A percentile compares a stretch with the other conserved stretches of the same genome.
Evolutionary conservation across 92 coral and sea anemone genomes (phyloP).

Genomic region (Scolanthus callimorphus): DNA sequence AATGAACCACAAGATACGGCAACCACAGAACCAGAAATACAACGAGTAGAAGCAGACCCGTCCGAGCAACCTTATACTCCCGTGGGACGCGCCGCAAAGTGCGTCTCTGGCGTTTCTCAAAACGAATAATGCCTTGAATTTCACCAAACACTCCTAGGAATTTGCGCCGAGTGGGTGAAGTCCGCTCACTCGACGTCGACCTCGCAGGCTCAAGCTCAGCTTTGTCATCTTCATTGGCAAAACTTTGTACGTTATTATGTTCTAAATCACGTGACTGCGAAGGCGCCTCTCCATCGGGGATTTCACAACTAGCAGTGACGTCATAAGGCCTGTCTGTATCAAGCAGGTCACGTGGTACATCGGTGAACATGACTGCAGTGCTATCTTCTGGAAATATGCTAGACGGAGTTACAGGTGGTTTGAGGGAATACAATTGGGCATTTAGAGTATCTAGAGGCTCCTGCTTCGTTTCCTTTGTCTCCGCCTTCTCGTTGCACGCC

Average conservation of each 20-base stretch:
- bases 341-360: background rate
- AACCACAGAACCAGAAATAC: slow-evolving; percentile 74
- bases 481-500: background rate
- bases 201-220: background rate
- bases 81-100: slow-evolving; percentile 32
- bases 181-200: background rate
- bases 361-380: background rate
- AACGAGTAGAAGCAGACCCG: slow-evolving; percentile 67
- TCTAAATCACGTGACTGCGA: background rate
- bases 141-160: background rate
- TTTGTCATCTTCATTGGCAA: background rate
- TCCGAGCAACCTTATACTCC: slow-evolving; percentile 83
- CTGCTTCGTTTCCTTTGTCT: background rate
- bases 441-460: background rate
- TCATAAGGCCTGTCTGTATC: no score
- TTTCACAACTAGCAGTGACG: background rate
- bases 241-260: no score
- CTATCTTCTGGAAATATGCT: background rate
- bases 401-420: background rate
- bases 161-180: background rate
- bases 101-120: slow-evolving; percentile 6
- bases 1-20: slow-evolving; percentile 86
- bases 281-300: background rate
- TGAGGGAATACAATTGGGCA: background rate
- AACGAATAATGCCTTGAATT: slow-evolving; percentile 1